Evolutionary conservation across 2,888 invertebrate genomes (phyloP), one percentile per base, ranked within the genome.

Genomic region (Sinelater perroti): DNA sequence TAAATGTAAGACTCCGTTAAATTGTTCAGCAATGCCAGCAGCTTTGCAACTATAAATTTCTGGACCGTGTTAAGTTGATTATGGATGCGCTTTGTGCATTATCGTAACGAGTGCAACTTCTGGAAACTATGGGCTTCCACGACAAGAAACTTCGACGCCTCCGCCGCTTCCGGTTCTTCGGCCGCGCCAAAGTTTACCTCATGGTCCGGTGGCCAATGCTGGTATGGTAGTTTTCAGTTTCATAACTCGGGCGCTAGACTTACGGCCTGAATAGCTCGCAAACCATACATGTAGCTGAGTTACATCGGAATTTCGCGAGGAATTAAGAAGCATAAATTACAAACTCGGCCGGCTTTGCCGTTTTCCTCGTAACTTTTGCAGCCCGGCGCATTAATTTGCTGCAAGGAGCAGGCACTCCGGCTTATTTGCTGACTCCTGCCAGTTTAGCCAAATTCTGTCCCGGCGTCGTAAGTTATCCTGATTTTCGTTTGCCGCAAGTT

Each of bases 181-280:
- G 84, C 70, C 78, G 84, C 67, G 84, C 84, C 60, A 84, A 84
- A 72, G 83, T 84, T 64, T 84, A 84, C 73, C 79, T 84, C 57
- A 82, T 83, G 71, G 82, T 83, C 52, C 79, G 83, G 70, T 84
- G 83, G 83, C 83, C 84, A 13, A 80, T 83, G 74, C 73, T 84
- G 84, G 84, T 84, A 79, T 67, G 80, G 30, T 55, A 30, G 52
- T 50, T 58, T 51, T 45, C 38, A 53, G 54, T 54, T 54, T 61
- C 58, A 61, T 61, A 51, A 55, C 40, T 13, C 26, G 6, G 44
- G 46, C 50, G 24, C 38, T 50, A 55, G 50, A 61, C 59, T 59
- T 61, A 61, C 33, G 24, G 45, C 51, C 47, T 24, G 28, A 54
- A 35, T 61, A 59, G 52, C 60, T 50, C 26, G 31, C 49, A 52